Base-by-base conservation (phyloP, 2,113 vertebrate genomes). In the Podarcis raffonei region DNA sequence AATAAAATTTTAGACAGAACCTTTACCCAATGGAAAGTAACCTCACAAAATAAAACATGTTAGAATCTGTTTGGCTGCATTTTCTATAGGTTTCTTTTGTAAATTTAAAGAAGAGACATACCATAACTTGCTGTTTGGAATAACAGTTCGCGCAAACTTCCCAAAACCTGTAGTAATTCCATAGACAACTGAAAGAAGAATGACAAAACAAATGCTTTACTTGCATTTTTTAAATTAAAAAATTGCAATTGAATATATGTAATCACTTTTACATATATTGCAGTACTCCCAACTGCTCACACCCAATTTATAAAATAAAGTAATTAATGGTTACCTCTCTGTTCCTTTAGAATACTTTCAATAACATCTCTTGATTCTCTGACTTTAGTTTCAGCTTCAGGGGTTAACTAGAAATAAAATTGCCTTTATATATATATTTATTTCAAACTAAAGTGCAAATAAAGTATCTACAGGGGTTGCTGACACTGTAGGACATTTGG, bases 111-210 rank as follows among this genome's bases (percentile, higher is more conserved):
- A 75, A 27, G 42, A 39, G 87, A 91, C 95, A 94, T 98, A 99
- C 99, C 98, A 97, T 78, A 99, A 98, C 80, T 99, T 99, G 93
- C 93, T 97, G 95, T 98, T 92, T 83, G 99, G 98, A 94, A 99
- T 99, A 72, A 99, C 97, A 18, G 98, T 99, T 80, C 97, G 97
- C 86, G 99, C 99, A 97, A 99, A 99, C 93, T 99, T 99, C 13
- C 99, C 99, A 96, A 99, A 99, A 25, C 99, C 99, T 0, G 99
- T 99, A 22, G 98, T 99, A 94, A 99, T 99, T 94, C 99, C 99
- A 53, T 99, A 99, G 85, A 99, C 99, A 92, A 99, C 99, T 99
- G 94, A 84, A 97, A 90, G 68, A 91, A 91, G 96, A 1, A 53
- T 9, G 87, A 86, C 15, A 66, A 68, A 66, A 57, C 2, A 35